Evolutionary conservation across 2,113 vertebrate genomes (phyloP), one percentile per base, ranked within the genome.

Genomic region (Triplophysa rosa): DNA sequence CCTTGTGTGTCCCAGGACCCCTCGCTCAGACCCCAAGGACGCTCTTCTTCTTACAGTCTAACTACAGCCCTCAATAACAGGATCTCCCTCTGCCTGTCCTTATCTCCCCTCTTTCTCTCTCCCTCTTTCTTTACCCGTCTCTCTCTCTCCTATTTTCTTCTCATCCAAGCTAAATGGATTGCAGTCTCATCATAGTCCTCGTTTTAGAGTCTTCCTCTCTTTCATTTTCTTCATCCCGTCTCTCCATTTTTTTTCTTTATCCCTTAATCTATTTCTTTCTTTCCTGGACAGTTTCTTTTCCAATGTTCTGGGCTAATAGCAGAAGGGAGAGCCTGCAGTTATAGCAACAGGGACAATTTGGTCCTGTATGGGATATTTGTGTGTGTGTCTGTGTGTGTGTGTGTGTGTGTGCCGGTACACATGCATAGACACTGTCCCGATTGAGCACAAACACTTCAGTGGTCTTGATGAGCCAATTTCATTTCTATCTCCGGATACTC

Each of bases 381-480:
- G 79, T 37, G 40, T 67, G 40, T 68, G 66, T 82, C 79, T 84
- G 29, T 29, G 29, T 29, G 29, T n/a, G n/a, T n/a, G 81, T 73
- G 84, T 84, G 77, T 69, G 58, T 7, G 66, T 70, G 71, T 76
- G 42, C 65, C 69, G 73, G 54, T 29, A 37, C 47, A 82, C 75
- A 83, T 81, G 75, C 71, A 58, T 8, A 75, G 45, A 79, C 21
- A 29, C 58, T 75, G 40, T 76, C 26, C 71, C 68, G 67, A 80
- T 84, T 69, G 61, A 70, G 68, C 69, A 70, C 83, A 81, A 78
- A 74, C 62, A 71, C 80, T 82, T 69, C 86, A 83, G 77, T 65
- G 76, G 84, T 87, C 88, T 89, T 90, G 89, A 92, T 92, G 87
- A 91, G 90, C 87, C 91, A 86, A 93, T 93, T 93, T 93, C 90